phyloP scores from a whole-genome alignment of 37 sponge, comb jelly and placozoan species.

The Ianthella basta region DNA sequence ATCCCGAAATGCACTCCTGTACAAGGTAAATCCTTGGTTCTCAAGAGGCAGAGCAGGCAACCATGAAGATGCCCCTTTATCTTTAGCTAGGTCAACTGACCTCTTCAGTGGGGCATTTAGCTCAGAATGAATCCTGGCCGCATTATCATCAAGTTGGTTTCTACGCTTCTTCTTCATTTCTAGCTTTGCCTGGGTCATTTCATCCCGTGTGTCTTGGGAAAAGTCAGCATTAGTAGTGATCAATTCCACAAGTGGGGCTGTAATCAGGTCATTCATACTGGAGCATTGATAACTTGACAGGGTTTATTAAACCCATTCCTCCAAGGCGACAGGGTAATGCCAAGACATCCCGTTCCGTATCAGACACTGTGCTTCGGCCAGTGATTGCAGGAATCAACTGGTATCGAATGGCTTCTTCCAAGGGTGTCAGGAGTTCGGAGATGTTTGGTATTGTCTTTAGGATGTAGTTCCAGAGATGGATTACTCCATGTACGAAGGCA shows the following conservation, averaged over 20 bases:
- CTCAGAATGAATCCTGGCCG: background rate
- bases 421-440: background rate
- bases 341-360: background rate
- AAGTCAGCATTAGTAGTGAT: background rate
- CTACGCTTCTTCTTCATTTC: background rate
- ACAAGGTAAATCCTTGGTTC: background rate
- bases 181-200: background rate
- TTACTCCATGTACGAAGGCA: background rate
- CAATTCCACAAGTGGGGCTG: no score
- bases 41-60: constrained; percentile 15
- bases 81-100: background rate
- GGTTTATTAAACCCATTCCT: background rate
- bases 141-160: constrained; percentile 10
- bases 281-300: background rate
- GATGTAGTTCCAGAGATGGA: background rate
- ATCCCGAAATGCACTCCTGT: constrained; percentile 9
- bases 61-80: constrained; percentile 5
- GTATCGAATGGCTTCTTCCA: background rate
- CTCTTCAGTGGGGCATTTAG: background rate
- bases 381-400: background rate
- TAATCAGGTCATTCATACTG: background rate
- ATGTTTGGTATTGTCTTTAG: background rate
- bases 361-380: background rate
- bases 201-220: background rate
- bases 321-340: constrained; percentile 13